Conservation (phyloP, 2,888 invertebrate genomes). For the Cylindroiulus punctatus region DNA sequence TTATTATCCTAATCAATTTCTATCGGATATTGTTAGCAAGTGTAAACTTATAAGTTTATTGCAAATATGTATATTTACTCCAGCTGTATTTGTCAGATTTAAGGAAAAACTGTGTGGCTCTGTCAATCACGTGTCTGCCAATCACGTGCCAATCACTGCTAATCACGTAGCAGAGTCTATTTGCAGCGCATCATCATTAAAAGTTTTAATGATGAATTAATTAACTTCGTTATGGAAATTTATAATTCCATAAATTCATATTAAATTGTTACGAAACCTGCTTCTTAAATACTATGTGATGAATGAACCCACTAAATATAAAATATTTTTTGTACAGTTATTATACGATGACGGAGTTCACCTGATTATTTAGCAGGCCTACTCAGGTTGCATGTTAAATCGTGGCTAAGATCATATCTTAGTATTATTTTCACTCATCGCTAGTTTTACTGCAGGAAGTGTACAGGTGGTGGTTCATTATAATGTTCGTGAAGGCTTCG, state of each 20-base stretch:
- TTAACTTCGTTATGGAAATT: neutral
- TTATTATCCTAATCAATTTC: too few relatives aligned
- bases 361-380: neutral
- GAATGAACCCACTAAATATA: neutral
- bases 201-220: neutral
- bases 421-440: slow-evolving; percentile 34
- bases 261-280: neutral
- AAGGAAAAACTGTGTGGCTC: too few relatives aligned
- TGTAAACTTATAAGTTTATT: too few relatives aligned
- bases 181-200: too few relatives aligned
- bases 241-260: neutral
- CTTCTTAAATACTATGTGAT: neutral
- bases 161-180: too few relatives aligned
- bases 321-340: neutral
- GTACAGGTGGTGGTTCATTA: slow-evolving; percentile 23
- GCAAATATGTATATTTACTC: too few relatives aligned
- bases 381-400: neutral
- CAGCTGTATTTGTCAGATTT: too few relatives aligned
- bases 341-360: neutral
- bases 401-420: slow-evolving; percentile 31
- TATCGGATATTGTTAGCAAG: too few relatives aligned
- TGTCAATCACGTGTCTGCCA: too few relatives aligned
- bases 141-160: too few relatives aligned
- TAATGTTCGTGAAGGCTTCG: neutral
- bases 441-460: slow-evolving; percentile 42